Percentiles rank a stretch among this genome's conserved stretches.
These are phyloP conservation scores for Drosophila yakuba DNA, from an alignment of 1,140 invertebrate genomes.

Conservation along the genomic window DNA sequence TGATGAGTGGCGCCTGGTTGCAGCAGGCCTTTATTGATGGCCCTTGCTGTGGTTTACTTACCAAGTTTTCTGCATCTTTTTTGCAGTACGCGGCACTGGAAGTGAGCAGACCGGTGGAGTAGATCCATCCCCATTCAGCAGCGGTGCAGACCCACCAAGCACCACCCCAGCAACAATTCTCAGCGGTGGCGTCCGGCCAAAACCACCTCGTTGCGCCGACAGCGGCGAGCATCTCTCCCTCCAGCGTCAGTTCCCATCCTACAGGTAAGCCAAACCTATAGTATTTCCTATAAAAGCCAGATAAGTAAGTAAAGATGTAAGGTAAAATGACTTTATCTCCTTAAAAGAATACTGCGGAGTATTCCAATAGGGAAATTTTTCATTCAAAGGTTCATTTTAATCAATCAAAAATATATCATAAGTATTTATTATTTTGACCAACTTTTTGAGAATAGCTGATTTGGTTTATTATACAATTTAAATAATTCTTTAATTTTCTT, in stretches of 20 bases:
- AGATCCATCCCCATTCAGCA: slow-evolving; percentile 6
- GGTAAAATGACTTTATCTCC: too few relatives aligned
- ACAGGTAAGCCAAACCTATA: slow-evolving; percentile 57
- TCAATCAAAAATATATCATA: too few relatives aligned
- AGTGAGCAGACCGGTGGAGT: slow-evolving; percentile 13
- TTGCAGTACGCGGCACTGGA: slow-evolving; percentile 15
- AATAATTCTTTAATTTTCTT: too few relatives aligned
- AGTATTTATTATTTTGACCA: too few relatives aligned
- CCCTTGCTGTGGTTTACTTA: slow-evolving; percentile 1
- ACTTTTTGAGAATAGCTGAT: too few relatives aligned
- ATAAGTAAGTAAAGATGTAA: slow-evolving; percentile 3
- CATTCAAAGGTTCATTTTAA: neutral
- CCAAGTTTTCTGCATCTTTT: neutral
- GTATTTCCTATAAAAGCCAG: too few relatives aligned
- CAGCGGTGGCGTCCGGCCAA: slow-evolving; percentile 85
- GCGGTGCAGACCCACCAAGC: slow-evolving; percentile 17
- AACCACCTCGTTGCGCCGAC: slow-evolving; percentile 84
- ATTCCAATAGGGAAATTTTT: neutral
- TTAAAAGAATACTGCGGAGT: too few relatives aligned
- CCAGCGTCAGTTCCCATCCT: slow-evolving; percentile 83
- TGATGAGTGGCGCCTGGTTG: slow-evolving; percentile 38
- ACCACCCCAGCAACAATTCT: slow-evolving; percentile 49
- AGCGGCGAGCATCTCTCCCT: slow-evolving; percentile 84
- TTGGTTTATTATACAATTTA: too few relatives aligned
- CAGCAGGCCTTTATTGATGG: slow-evolving; percentile 26